Conservation (phyloP, 2,888 invertebrate genomes). For the Scaeva pyrastri region DNA sequence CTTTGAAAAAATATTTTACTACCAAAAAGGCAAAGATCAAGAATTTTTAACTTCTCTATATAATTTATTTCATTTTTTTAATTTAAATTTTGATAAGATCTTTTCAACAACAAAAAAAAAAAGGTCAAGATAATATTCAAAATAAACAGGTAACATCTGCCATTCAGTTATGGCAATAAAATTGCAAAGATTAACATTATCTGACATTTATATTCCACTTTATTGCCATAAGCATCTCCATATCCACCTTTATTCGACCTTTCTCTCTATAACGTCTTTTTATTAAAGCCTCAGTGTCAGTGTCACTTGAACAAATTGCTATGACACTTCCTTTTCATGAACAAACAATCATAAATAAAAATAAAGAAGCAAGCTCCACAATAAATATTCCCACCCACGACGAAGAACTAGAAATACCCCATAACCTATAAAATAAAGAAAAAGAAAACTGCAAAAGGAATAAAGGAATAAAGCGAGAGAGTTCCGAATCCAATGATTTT, state of each 20-base stretch:
- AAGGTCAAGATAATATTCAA: background rate
- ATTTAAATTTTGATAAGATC: no score
- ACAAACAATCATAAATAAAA: constrained; percentile 68
- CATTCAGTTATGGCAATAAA: constrained; percentile 9
- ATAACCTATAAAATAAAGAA: constrained; percentile 30
- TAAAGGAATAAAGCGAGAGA: background rate
- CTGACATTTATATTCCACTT: constrained; percentile 31
- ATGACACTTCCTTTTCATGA: constrained; percentile 43
- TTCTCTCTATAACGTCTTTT: background rate
- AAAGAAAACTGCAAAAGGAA: background rate
- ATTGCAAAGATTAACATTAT: constrained; percentile 9
- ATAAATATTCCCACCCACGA: constrained; percentile 2
- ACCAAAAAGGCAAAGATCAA: no score
- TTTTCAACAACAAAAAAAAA: background rate
- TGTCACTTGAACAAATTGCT: constrained; percentile 54
- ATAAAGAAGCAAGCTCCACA: constrained; percentile 14
- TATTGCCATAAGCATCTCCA: background rate
- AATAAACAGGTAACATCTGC: constrained; percentile 8
- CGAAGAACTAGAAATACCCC: constrained; percentile 24
- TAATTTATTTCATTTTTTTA: no score
- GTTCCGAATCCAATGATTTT: constrained; percentile 16
- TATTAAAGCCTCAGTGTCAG: constrained; percentile 11
- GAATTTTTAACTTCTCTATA: no score
- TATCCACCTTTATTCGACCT: background rate
- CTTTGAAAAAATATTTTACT: no score